Evolutionary conservation across 2,797 vertebrate genomes (phyloP).

Genomic region (Pelodytes ibericus): DNA sequence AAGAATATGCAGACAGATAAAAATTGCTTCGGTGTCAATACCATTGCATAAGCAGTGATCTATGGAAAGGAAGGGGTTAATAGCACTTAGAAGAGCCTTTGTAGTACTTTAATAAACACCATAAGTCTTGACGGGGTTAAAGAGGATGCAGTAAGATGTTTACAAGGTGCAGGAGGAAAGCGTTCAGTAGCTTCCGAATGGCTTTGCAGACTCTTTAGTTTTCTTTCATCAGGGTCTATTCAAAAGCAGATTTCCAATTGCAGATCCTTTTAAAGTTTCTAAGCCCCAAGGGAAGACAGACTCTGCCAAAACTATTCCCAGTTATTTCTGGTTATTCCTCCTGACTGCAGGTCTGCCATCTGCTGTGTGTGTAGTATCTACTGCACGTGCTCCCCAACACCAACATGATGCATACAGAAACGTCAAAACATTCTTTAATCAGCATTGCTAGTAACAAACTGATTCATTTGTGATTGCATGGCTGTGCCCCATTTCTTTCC

Average conservation of each 20-base stretch:
- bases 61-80: too few relatives aligned
- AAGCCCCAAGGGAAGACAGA: background rate
- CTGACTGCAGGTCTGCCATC: background rate
- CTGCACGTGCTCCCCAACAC: background rate
- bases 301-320: conserved; percentile 12
- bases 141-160: background rate
- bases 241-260: background rate
- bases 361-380: background rate
- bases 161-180: background rate
- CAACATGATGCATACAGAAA: background rate
- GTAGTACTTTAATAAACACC: too few relatives aligned
- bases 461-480: too few relatives aligned
- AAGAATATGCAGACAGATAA: too few relatives aligned
- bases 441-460: too few relatives aligned
- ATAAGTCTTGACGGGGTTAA: too few relatives aligned
- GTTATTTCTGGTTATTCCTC: conserved; percentile 9
- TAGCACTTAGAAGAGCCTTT: too few relatives aligned
- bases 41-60: too few relatives aligned
- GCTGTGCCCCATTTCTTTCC: too few relatives aligned
- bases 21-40: too few relatives aligned
- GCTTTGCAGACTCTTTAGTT: background rate
- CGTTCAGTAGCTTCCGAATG: conserved; percentile 8
- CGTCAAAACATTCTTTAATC: too few relatives aligned
- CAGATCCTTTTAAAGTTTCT: conserved; percentile 6
- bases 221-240: conserved; percentile 17